phyloP scores from a whole-genome alignment of 2,888 invertebrate species.

The Peribatodes rhomboidaria region DNA sequence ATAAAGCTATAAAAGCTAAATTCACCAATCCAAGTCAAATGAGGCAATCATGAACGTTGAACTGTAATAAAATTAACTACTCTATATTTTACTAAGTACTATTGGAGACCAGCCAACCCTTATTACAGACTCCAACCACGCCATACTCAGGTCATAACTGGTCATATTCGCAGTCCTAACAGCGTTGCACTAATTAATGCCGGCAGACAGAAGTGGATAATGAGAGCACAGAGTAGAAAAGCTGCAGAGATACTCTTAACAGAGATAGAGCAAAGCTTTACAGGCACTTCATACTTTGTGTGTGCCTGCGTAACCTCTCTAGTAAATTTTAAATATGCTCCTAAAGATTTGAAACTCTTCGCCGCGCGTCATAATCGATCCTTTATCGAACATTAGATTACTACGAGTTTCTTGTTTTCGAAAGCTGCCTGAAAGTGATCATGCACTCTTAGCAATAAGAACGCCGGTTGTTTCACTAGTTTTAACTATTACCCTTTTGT shows the following conservation, averaged over 20 bases:
- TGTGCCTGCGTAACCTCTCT: too few species aligned
- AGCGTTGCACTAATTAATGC: conserved; percentile 27
- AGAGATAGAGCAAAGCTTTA: neutral
- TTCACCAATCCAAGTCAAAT: neutral
- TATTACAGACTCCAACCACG: conserved; percentile 8
- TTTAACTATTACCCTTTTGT: too few species aligned
- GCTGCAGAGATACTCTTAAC: neutral
- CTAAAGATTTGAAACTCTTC: too few species aligned
- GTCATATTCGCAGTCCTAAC: conserved; percentile 8
- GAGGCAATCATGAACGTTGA: neutral
- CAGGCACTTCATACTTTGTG: too few species aligned
- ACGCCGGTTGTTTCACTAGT: too few species aligned
- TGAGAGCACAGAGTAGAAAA: neutral
- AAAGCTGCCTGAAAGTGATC: too few species aligned
- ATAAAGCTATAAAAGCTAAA: too few species aligned
- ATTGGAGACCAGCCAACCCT: conserved; percentile 10
- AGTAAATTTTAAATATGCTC: too few species aligned
- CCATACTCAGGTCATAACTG: conserved; percentile 3
- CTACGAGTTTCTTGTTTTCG: too few species aligned
- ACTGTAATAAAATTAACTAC: neutral
- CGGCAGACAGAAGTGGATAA: conserved; percentile 21
- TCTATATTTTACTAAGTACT: conserved; percentile 1
- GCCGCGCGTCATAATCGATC: too few species aligned
- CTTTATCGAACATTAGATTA: too few species aligned
- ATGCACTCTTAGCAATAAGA: too few species aligned